Evolutionary conservation across 2,113 vertebrate genomes (phyloP), one percentile per base, ranked within the genome.

Genomic region (Gobiocypris rarus): DNA sequence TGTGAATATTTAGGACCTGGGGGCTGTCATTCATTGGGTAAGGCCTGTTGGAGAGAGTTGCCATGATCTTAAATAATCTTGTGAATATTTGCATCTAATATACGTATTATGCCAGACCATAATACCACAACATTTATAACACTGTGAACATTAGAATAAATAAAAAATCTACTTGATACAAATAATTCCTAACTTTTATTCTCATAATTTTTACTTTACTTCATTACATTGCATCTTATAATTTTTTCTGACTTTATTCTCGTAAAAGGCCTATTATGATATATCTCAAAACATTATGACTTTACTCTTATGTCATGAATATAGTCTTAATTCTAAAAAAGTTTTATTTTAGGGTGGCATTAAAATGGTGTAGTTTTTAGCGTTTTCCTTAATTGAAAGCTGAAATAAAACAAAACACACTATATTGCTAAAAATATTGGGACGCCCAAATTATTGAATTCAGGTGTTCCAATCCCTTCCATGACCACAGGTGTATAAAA

Each of bases 21-120:
- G 93, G 85, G 89, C 96, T 97, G 89, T 97, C 93, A 8, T 95
- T 95, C 76, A 89, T 63, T 41, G 95, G 92, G 75, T 96, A 93
- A 73, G 90, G 89, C 84, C 91, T 92, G 83, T 88, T 91, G 86
- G n/a, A 13, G 10, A 50, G 19, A 52, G 13, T 0, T 14, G 28
- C 4, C 45, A 38, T 38, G n/a, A 56, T 34, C 26, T 5, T 56
- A 50, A 15, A 50, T 19, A 17, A 38, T 38, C 38, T 10, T 15
- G 7, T 45, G 1, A 24, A 26, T 9, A 73, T 73, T 45, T 45
- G 69, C 69, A 73, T 73, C 5, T 48, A 43, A 69, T 73, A 45
- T 45, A 15, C 5, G 24, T 45, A 45, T 43, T 71, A 48, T 45
- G 22, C 41, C n/a, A 73, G 41, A 45, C 41, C 69, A 26, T n/a